Conservation (phyloP, 2,888 invertebrate species). For the Monochamus alternatus region DNA sequence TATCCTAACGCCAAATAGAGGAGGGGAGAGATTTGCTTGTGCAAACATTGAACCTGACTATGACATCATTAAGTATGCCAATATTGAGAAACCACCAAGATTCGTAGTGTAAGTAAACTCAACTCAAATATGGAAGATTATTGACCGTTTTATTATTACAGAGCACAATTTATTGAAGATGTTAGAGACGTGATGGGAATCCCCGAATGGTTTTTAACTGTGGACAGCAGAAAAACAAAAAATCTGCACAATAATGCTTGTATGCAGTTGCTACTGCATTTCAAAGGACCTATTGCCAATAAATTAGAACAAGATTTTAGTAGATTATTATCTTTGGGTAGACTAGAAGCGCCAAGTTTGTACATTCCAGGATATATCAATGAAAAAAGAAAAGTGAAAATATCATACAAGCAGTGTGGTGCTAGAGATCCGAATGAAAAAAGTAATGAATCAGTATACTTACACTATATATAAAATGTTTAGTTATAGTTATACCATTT, state of each 20-base stretch:
- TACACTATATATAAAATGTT: background rate
- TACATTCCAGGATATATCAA: constrained; percentile 85
- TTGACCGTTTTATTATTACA: constrained; percentile 64
- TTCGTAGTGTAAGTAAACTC: constrained; percentile 84
- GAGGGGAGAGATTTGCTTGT: constrained; percentile 85
- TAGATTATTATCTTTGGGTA: constrained; percentile 81
- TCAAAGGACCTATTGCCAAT: constrained; percentile 86
- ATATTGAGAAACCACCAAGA: constrained; percentile 88
- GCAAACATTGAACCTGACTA: constrained; percentile 94
- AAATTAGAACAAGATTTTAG: constrained; percentile 87
- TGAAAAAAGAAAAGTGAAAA: constrained; percentile 79
- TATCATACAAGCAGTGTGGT: constrained; percentile 85
- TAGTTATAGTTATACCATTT: background rate
- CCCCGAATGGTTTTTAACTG: constrained; percentile 91
- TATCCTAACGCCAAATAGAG: constrained; percentile 83
- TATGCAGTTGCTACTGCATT: constrained; percentile 89
- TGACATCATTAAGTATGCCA: constrained; percentile 91
- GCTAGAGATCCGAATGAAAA: constrained; percentile 84
- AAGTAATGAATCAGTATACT: constrained; percentile 64
- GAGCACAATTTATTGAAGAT: constrained; percentile 88
- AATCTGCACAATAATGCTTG: constrained; percentile 85
- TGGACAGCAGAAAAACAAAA: constrained; percentile 87
- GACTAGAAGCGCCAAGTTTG: constrained; percentile 83
- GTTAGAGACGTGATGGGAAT: constrained; percentile 87
- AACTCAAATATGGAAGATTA: background rate